Conservation (phyloP, 2,888 invertebrate genomes). For the Slavum lentiscoides region DNA sequence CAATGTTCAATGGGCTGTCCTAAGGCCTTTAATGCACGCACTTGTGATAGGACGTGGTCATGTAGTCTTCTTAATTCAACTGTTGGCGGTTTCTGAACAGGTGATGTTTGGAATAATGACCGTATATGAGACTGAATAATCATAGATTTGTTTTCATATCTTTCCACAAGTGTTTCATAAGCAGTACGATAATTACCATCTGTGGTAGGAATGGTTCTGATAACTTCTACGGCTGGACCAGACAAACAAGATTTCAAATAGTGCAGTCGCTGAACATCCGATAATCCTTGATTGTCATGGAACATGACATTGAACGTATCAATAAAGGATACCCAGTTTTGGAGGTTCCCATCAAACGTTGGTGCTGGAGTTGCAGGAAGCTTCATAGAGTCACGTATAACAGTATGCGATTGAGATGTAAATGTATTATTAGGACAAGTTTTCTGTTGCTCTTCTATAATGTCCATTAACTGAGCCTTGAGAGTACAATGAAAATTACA, state of each 20-base stretch:
- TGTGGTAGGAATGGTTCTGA: background rate
- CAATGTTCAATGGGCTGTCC: background rate
- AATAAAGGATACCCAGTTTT: background rate
- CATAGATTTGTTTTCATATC: slow-evolving; percentile 18
- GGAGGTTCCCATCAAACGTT: background rate
- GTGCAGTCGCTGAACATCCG: background rate
- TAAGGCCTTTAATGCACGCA: background rate
- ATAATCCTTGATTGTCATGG: slow-evolving; percentile 6
- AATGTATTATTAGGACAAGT: background rate
- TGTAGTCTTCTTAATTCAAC: background rate
- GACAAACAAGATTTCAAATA: background rate
- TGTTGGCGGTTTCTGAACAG: background rate
- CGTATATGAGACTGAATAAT: slow-evolving; percentile 13
- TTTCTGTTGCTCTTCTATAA: background rate
- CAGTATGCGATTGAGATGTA: background rate
- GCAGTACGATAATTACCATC: background rate
- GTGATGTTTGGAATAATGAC: slow-evolving; percentile 7
- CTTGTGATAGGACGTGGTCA: slow-evolving; percentile 5
- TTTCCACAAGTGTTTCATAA: background rate
- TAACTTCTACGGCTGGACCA: slow-evolving; percentile 5
- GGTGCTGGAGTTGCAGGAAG: background rate
- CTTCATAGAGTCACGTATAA: slow-evolving; percentile 1
- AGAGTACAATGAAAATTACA: background rate
- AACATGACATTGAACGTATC: slow-evolving; percentile 14
- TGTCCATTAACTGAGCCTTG: background rate